These are phyloP conservation scores for Diorhabda sublineata DNA, from an alignment of 1,140 invertebrate species.

Conservation along the genomic window DNA sequence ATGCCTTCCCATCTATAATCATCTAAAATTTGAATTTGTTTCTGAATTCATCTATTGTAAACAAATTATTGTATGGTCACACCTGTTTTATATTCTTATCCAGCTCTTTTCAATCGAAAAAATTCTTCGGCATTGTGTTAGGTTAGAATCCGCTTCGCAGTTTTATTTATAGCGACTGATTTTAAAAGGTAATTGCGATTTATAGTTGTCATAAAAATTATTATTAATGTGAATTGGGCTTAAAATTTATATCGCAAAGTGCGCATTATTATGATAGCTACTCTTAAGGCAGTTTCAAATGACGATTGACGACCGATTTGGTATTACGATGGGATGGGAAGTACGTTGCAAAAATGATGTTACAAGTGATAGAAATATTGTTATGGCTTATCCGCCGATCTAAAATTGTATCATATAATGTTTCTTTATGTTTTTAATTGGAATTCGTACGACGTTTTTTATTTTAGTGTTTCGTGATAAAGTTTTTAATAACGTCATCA, in stretches of 20 bases:
- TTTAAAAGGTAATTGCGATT: constrained; percentile 3
- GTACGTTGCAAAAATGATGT: not conserved
- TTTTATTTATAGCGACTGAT: constrained; percentile 1
- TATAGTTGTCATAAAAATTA: constrained; percentile 3
- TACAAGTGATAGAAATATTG: constrained; percentile 1
- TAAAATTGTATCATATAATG: too few relatives aligned
- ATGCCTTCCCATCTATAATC: too few relatives aligned
- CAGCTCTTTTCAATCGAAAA: not conserved
- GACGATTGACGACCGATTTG: not conserved
- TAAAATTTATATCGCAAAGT: not conserved
- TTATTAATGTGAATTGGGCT: not conserved
- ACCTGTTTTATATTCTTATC: not conserved
- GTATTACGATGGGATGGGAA: not conserved
- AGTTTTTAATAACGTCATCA: too few relatives aligned
- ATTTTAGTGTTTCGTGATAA: too few relatives aligned
- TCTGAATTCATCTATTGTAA: too few relatives aligned
- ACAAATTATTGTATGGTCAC: not conserved
- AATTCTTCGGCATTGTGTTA: constrained; percentile 2
- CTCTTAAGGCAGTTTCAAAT: constrained; percentile 2
- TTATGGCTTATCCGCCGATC: not conserved
- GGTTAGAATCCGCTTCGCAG: not conserved
- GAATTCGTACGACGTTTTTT: too few relatives aligned
- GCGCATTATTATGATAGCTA: constrained; percentile 2
- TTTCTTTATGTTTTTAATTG: too few relatives aligned
- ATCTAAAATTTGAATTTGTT: too few relatives aligned